A percentile compares a stretch with the other conserved stretches of the same genome.
phyloP scores from a whole-genome alignment of 2,797 vertebrate genomes.

The Silurus aristotelis region DNA sequence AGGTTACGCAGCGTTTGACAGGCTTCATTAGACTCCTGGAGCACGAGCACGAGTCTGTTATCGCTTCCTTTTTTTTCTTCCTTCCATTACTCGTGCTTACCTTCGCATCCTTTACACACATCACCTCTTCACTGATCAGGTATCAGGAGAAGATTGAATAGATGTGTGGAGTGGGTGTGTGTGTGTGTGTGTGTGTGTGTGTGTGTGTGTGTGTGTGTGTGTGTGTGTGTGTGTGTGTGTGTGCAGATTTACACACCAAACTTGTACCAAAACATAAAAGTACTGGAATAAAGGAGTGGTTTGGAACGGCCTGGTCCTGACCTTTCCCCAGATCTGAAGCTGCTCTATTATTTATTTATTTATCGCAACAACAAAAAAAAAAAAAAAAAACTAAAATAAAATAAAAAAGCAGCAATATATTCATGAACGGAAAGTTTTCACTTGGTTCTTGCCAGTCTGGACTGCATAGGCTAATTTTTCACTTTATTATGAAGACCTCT shows the following conservation, averaged over 20 bases:
- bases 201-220: too few relatives aligned
- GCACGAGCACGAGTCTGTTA: background rate
- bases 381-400: too few relatives aligned
- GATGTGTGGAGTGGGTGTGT: background rate
- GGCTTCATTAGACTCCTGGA: constrained; percentile 21
- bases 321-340: background rate
- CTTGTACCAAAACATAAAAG: background rate
- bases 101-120: background rate
- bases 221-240: too few relatives aligned
- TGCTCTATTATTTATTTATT: background rate
- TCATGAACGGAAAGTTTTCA: too few relatives aligned
- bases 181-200: too few relatives aligned
- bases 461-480: background rate
- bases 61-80: background rate
- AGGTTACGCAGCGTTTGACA: background rate
- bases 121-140: background rate
- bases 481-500: background rate
- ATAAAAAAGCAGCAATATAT: too few relatives aligned
- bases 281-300: background rate
- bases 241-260: background rate
- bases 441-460: too few relatives aligned
- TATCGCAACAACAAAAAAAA: too few relatives aligned
- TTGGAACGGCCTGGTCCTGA: background rate
- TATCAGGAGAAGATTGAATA: background rate
- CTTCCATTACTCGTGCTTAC: background rate